A percentile compares a stretch with the other conserved stretches of the same genome.
phyloP scores from a whole-genome alignment of 2,797 vertebrate genomes.

The Chaetophractus vellerosus region DNA sequence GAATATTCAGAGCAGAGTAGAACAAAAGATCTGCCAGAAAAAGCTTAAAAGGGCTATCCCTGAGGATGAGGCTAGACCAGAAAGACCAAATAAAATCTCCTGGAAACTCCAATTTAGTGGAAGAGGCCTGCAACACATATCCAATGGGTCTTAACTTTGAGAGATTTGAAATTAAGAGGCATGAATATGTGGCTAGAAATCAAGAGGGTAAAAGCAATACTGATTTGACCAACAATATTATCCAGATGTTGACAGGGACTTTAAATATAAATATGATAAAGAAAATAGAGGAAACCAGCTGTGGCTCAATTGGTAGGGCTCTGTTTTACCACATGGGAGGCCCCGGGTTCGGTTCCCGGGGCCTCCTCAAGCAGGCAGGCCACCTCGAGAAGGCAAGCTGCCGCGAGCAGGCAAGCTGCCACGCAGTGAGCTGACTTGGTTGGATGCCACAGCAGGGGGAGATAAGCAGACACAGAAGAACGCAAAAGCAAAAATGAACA shows the following conservation, averaged over 20 bases:
- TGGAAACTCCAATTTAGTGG: neutral
- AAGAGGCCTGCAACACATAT: neutral
- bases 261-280: constrained; percentile 6
- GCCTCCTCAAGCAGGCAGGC: too few relatives aligned
- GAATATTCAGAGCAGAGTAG: neutral
- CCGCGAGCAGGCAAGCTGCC: too few relatives aligned
- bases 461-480: too few relatives aligned
- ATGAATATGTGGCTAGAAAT: neutral
- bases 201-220: neutral
- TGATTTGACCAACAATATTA: neutral
- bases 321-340: too few relatives aligned
- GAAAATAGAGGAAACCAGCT: too few relatives aligned
- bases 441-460: too few relatives aligned
- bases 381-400: too few relatives aligned
- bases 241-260: neutral
- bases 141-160: neutral
- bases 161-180: neutral
- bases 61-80: neutral
- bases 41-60: neutral
- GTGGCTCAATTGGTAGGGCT: too few relatives aligned
- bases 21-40: neutral
- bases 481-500: too few relatives aligned
- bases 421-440: too few relatives aligned
- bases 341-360: too few relatives aligned
- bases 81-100: neutral